Conservation (phyloP, 2,888 invertebrate species). For the Pristionchus japonicus region DNA sequence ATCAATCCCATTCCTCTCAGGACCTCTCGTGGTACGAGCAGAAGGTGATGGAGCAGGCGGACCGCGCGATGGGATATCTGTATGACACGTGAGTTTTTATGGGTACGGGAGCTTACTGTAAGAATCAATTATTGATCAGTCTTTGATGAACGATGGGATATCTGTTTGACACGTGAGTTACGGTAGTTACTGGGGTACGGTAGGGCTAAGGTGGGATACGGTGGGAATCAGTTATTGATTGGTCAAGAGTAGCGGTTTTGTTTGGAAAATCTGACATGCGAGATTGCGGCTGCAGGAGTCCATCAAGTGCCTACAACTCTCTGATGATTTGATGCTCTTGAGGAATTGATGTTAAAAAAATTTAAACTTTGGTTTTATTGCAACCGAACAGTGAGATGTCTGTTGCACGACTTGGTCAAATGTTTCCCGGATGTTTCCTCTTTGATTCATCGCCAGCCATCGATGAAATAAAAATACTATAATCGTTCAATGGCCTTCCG, state of each 20-base stretch:
- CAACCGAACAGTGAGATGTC: no score
- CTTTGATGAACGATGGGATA: neutral
- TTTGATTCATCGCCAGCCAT: no score
- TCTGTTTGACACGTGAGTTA: no score
- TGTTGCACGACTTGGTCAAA: no score
- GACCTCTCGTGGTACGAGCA: conserved; percentile 47
- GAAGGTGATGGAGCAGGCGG: conserved; percentile 13
- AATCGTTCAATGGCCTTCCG: no score
- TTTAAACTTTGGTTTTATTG: no score
- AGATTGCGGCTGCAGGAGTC: neutral
- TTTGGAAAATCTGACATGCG: neutral
- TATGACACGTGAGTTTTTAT: conserved; percentile 37
- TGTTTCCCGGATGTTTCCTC: no score
- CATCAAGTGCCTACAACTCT: neutral
- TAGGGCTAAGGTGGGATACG: no score
- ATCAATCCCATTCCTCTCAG: conserved; percentile 1
- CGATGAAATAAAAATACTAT: neutral
- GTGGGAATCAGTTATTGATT: neutral
- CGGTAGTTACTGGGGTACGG: no score
- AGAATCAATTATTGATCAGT: no score
- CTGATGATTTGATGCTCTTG: no score
- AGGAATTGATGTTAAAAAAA: no score
- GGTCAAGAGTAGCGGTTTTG: neutral
- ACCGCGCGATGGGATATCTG: conserved; percentile 32
- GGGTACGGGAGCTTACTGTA: neutral